Percentiles rank a stretch among this genome's conserved stretches.
These are phyloP conservation scores for Mastigias papua DNA, from an alignment of 30 jellyfish, hydroid and myxozoan species.

Conservation along the genomic window DNA sequence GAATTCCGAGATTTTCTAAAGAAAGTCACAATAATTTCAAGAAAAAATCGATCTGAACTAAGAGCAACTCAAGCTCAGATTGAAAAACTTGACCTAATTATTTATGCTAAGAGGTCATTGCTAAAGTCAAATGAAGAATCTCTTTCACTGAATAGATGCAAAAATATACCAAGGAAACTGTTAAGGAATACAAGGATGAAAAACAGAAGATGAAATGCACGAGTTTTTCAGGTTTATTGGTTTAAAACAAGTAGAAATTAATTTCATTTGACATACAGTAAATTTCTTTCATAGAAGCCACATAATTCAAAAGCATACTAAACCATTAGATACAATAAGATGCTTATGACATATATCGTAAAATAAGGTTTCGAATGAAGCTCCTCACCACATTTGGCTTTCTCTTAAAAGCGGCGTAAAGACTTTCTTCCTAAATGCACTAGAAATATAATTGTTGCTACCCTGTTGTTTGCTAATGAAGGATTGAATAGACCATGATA, in stretches of 20 bases:
- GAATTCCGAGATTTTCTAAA: conserved; percentile 35
- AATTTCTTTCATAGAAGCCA: no score
- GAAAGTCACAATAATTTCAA: conserved; percentile 15
- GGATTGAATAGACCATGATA: no score
- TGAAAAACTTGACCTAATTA: neutral
- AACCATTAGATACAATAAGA: no score
- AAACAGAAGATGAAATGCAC: neutral
- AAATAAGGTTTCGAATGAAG: no score
- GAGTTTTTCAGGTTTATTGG: neutral
- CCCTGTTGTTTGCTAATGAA: no score
- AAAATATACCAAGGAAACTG: conserved; percentile 31
- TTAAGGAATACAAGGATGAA: neutral
- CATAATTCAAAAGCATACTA: no score
- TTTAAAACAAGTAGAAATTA: neutral
- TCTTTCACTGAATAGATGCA: neutral
- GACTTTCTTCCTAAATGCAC: no score
- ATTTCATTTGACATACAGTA: no score
- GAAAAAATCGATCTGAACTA: conserved; percentile 8
- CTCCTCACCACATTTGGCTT: no score
- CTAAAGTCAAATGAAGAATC: neutral
- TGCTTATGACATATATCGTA: no score
- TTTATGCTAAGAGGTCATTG: neutral
- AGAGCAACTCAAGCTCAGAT: neutral
- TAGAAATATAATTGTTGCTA: no score
- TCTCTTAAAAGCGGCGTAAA: no score